Conservation (phyloP, 2,113 vertebrate genomes). For the Willisornis vidua region DNA sequence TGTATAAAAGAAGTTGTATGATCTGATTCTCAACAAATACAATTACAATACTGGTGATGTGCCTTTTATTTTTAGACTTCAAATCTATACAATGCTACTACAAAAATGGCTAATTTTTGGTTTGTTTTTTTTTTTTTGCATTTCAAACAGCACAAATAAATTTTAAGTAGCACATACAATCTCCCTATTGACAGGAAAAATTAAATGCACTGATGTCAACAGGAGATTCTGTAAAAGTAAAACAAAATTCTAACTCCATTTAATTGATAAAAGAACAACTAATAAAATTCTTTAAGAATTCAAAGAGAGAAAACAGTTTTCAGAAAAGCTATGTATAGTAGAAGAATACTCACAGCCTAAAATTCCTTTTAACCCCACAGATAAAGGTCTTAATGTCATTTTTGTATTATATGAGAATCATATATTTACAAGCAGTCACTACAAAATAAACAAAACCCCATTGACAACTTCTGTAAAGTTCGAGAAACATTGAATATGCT, state of each 20-base stretch:
- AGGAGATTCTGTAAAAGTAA: background rate
- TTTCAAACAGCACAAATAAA: background rate
- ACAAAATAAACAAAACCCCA: background rate
- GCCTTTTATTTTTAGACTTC: background rate
- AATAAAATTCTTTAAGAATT: background rate
- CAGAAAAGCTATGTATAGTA: background rate
- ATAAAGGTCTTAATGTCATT: background rate
- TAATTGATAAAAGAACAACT: background rate
- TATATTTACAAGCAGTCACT: background rate
- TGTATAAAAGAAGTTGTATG: background rate
- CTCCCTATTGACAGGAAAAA: background rate
- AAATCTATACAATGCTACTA: background rate
- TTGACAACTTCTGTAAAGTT: background rate
- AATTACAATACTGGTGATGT: background rate
- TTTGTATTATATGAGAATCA: background rate
- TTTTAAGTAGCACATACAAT: background rate
- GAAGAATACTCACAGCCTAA: background rate
- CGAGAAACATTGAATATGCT: background rate
- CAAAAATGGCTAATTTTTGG: fast-evolving
- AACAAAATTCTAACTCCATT: background rate
- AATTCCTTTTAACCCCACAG: background rate
- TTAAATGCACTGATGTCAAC: background rate
- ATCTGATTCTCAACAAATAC: background rate
- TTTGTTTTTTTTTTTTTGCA: background rate
- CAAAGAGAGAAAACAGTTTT: background rate